These are phyloP conservation scores for Eupithecia centaureata DNA, from an alignment of 2,888 invertebrate species.

Conservation along the genomic window DNA sequence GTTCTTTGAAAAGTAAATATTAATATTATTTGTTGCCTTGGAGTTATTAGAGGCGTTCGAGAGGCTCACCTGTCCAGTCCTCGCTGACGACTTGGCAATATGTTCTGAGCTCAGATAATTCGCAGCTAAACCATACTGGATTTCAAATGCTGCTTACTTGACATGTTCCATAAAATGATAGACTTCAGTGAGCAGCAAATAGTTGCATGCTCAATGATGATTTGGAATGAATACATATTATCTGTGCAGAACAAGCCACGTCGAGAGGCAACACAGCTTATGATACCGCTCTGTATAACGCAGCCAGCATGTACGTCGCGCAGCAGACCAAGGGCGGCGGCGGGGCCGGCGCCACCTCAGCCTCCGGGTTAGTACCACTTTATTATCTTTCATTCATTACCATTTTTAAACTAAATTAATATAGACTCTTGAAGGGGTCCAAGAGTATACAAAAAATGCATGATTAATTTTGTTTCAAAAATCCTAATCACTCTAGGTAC, in stretches of 20 bases:
- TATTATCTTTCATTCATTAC: not conserved
- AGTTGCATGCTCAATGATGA: slow-evolving; percentile 3
- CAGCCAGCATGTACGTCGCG: slow-evolving; percentile 97
- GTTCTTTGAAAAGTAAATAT: no score
- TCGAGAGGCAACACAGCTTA: slow-evolving; percentile 93
- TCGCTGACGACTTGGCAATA: slow-evolving; percentile 57
- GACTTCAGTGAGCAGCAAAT: not conserved
- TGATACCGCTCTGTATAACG: slow-evolving; percentile 97
- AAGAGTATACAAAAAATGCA: no score
- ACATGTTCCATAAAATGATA: not conserved
- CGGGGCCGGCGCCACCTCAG: slow-evolving; percentile 44
- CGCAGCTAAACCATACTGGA: slow-evolving; percentile 13
- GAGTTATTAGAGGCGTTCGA: slow-evolving; percentile 55
- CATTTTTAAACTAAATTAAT: no score
- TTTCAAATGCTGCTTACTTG: not conserved
- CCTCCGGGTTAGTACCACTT: slow-evolving; percentile 12
- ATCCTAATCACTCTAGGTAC: no score
- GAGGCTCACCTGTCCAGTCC: slow-evolving; percentile 19
- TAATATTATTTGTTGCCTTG: no score
- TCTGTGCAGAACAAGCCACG: slow-evolving; percentile 68
- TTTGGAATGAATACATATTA: slow-evolving; percentile 27
- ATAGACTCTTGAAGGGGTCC: no score
- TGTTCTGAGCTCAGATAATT: no score
- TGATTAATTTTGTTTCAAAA: no score
- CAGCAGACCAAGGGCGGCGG: slow-evolving; percentile 87